Evolutionary conservation across 2,113 vertebrate genomes (phyloP).

Genomic region (Ginglymostoma cirratum): DNA sequence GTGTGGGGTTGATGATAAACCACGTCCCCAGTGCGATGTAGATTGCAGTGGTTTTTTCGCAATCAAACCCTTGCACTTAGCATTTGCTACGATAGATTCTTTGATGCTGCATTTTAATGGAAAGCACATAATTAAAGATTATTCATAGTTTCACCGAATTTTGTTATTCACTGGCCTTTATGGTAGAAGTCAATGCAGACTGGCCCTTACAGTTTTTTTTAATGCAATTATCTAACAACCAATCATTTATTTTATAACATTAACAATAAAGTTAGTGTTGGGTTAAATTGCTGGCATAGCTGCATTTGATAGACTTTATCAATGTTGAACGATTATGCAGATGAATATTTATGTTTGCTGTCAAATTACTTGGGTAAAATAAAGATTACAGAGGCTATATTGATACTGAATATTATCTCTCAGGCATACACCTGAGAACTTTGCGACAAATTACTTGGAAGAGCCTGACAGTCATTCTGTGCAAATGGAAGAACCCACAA

Average conservation of each 20-base stretch:
- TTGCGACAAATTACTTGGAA: background rate
- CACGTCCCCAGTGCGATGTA: too few species aligned
- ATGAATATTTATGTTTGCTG: background rate
- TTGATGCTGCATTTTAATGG: background rate
- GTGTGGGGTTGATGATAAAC: background rate
- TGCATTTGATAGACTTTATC: constrained; percentile 4
- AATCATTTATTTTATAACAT: background rate
- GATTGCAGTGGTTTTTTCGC: background rate
- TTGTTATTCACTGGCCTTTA: background rate
- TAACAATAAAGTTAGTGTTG: background rate
- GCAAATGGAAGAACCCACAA: background rate
- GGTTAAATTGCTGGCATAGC: background rate
- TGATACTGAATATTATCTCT: background rate
- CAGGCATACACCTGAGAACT: background rate
- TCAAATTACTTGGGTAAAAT: background rate
- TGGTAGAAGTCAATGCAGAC: background rate
- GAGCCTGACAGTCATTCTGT: background rate
- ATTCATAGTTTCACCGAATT: background rate
- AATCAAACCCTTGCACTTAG: background rate
- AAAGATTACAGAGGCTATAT: background rate
- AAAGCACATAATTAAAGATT: background rate
- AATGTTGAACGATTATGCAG: background rate
- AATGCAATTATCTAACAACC: background rate
- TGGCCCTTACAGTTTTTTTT: background rate
- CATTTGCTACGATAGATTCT: background rate